phyloP scores from a whole-genome alignment of 2,888 invertebrate species.

The Acrobasis consociella region DNA sequence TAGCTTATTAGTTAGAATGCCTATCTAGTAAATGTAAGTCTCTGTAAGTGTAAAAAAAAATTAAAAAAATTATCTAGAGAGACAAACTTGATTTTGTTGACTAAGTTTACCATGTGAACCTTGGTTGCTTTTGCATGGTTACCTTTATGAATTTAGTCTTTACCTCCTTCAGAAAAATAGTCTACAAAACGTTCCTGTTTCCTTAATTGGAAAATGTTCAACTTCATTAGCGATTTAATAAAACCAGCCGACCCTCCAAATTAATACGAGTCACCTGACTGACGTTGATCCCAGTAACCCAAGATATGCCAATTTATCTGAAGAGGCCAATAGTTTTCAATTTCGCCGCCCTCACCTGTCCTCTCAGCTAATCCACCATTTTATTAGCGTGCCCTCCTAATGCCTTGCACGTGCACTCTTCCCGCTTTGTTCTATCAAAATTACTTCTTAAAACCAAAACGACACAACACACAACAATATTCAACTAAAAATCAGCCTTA shows the following conservation, averaged over 20 bases:
- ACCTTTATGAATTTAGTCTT: too few relatives aligned
- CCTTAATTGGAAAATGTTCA: background rate
- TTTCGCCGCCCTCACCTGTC: conserved; percentile 76
- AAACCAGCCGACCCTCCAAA: conserved; percentile 7
- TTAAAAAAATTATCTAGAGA: too few relatives aligned
- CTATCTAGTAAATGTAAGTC: too few relatives aligned
- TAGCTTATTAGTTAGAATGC: too few relatives aligned
- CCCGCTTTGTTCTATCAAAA: conserved; percentile 74
- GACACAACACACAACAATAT: conserved; percentile 29
- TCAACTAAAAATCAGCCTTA: conserved; percentile 39
- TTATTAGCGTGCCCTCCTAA: conserved; percentile 75
- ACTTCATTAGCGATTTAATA: background rate
- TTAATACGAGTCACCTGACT: conserved; percentile 33
- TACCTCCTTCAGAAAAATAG: too few relatives aligned
- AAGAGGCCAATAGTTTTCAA: conserved; percentile 79
- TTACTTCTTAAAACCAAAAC: conserved; percentile 41
- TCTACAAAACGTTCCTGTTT: too few relatives aligned
- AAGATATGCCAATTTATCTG: conserved; percentile 55
- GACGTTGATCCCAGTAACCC: conserved; percentile 61
- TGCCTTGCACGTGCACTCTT: conserved; percentile 72
- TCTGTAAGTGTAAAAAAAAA: too few relatives aligned
- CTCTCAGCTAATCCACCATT: conserved; percentile 72
- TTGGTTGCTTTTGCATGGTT: too few relatives aligned
- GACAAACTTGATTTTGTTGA: too few relatives aligned
- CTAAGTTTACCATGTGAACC: too few relatives aligned